Conservation (phyloP, 2,113 vertebrate genomes). For the Puffinus mauretanicus region DNA sequence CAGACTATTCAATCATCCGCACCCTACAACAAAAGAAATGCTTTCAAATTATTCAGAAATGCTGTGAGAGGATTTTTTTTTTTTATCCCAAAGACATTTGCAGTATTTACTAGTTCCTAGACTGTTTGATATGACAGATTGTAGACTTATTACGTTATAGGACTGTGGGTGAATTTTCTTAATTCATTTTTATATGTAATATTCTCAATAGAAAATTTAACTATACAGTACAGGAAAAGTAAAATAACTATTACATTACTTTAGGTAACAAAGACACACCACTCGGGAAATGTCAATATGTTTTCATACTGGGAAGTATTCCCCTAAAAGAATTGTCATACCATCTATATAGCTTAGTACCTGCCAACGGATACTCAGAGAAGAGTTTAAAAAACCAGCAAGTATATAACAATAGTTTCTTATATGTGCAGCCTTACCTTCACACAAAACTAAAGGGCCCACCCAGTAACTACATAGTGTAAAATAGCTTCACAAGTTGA, state of each 20-base stretch:
- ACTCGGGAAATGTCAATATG: neutral
- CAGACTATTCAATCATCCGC: neutral
- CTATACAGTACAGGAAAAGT: neutral
- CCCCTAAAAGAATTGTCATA: neutral
- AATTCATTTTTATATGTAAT: neutral
- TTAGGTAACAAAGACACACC: neutral
- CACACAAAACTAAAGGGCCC: neutral
- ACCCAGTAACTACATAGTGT: neutral
- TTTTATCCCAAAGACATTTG: neutral
- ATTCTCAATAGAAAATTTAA: neutral
- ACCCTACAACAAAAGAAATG: neutral
- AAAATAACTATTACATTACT: neutral
- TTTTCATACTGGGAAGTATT: neutral
- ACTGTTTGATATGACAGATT: neutral
- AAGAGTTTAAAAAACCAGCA: neutral
- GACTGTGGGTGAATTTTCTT: neutral
- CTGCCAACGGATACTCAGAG: neutral
- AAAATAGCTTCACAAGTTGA: neutral
- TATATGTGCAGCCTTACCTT: neutral
- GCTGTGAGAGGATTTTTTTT: neutral
- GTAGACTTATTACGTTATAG: neutral
- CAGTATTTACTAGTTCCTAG: neutral
- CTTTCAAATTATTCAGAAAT: neutral
- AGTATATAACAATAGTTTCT: neutral
- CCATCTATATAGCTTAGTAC: neutral